phyloP scores from a whole-genome alignment of 1,140 invertebrate species.

The Hyposmocoma kahamanoa region DNA sequence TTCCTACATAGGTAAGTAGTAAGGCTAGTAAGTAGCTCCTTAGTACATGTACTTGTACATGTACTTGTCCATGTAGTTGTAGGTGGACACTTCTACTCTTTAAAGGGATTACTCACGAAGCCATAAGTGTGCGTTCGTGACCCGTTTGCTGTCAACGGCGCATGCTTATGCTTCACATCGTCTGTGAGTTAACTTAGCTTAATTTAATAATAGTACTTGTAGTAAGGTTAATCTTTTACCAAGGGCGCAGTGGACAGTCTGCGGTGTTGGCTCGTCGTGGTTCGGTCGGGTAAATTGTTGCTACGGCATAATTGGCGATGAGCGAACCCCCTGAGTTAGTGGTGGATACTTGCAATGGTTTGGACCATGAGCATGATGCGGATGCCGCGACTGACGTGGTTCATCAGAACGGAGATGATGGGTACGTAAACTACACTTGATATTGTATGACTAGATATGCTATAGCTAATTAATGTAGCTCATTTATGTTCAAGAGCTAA shows the following conservation, averaged over 20 bases:
- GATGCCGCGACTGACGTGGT: slow-evolving; percentile 17
- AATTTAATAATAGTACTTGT: slow-evolving; percentile 74
- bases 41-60: no score
- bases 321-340: slow-evolving; percentile 52
- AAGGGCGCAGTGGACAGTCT: slow-evolving; percentile 61
- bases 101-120: slow-evolving; percentile 68
- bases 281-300: slow-evolving; percentile 30
- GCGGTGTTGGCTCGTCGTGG: slow-evolving; percentile 31
- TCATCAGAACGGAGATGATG: slow-evolving; percentile 42
- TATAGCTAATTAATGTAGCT: no score
- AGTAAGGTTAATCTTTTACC: slow-evolving; percentile 64
- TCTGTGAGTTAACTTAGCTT: slow-evolving; percentile 63
- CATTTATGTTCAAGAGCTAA: no score
- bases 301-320: slow-evolving; percentile 36
- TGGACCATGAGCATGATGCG: slow-evolving; percentile 34
- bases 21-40: no score
- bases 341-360: slow-evolving; percentile 54
- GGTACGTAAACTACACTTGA: slow-evolving; percentile 34
- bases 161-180: slow-evolving; percentile 60
- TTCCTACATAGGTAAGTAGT: no score
- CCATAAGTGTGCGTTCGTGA: slow-evolving; percentile 65
- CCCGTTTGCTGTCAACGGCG: slow-evolving; percentile 56
- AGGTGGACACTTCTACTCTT: slow-evolving; percentile 30
- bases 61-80: slow-evolving; percentile 14
- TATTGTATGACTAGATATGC: no score